Evolutionary conservation across 2,888 invertebrate species (phyloP), one percentile per base, ranked within the genome.

Genomic region (Malthinus seriepunctatus): DNA sequence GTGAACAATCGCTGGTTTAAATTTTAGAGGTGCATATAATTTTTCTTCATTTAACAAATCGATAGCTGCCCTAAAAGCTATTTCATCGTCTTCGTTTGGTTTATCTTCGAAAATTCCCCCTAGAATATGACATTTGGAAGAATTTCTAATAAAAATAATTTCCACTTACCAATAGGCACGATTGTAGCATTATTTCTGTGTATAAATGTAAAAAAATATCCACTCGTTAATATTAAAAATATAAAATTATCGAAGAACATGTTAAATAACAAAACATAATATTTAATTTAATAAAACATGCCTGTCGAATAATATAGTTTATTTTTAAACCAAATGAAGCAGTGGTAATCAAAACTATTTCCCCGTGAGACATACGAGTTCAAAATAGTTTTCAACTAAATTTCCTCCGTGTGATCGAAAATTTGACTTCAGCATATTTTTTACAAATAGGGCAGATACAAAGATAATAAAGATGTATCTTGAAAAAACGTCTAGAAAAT

Each of bases 51-150:
- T 57, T 9, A 49, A 11, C 8, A 31, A 15, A 33, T 58, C 45
- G 32, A 58, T 32, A 8, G 49, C 49, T 8, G 49, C 53, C 11
- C 34, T 34, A 45, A 58, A 58, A 10, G 49, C 38, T 3, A 58
- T 8, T 45, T 53, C 52, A 0, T 33, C 14, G 8, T 58, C 33
- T 49, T 49, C 32, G 11, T 45, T 32, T 9, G 48, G 42, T 8
- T 15, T n/a, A n/a, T 37, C 45, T 50, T 53, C 58, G 15, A 53
- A 58, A 11, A 58, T 45, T 37, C 38, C 58, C 4, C 58, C 58
- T 58, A 12, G 0, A 44, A 42, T n/a, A n/a, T 3, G 11, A n/a
- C 6, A 32, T 15, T 42, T 42, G 15, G 39, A 9, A 42, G 10
- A 42, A 42, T 7, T 23, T 8, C 12, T 6, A 5, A 4, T n/a